Conservation (phyloP, 2,888 invertebrate genomes). For the Hirtodrosophila duncani region DNA sequence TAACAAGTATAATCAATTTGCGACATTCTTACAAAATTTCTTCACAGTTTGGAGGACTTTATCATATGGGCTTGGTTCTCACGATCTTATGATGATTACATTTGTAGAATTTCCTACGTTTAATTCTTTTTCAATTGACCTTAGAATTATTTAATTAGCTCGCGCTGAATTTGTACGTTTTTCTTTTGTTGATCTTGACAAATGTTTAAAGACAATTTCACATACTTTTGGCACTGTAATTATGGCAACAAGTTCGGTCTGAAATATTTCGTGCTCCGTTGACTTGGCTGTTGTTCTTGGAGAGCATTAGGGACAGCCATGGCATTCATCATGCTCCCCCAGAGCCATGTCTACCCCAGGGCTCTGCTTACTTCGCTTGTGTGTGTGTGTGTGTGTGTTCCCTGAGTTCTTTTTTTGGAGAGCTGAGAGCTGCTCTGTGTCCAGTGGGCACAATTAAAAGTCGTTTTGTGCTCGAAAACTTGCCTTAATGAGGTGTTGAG, state of each 20-base stretch:
- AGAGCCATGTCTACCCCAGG: background rate
- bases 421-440: constrained; percentile 27
- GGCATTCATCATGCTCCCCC: constrained; percentile 52
- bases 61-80: constrained; percentile 1
- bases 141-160: constrained; percentile 55
- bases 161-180: constrained; percentile 28
- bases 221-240: constrained; percentile 36
- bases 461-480: constrained; percentile 53
- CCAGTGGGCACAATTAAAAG: constrained; percentile 64
- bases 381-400: no score
- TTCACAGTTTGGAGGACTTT: constrained; percentile 6
- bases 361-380: background rate
- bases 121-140: constrained; percentile 23
- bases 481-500: constrained; percentile 62
- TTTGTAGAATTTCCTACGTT: constrained; percentile 14
- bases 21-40: constrained; percentile 48
- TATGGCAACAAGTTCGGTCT: constrained; percentile 25
- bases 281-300: constrained; percentile 14
- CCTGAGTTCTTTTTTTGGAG: background rate
- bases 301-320: constrained; percentile 16
- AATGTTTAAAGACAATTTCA: constrained; percentile 57
- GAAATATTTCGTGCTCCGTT: constrained; percentile 41
- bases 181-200: constrained; percentile 29
- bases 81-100: no score
- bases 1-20: constrained; percentile 76